A percentile compares a stretch with the other conserved stretches of the same genome.
These are phyloP conservation scores for Thymelicus acteon DNA, from an alignment of 2,888 invertebrate genomes.

Conservation along the genomic window DNA sequence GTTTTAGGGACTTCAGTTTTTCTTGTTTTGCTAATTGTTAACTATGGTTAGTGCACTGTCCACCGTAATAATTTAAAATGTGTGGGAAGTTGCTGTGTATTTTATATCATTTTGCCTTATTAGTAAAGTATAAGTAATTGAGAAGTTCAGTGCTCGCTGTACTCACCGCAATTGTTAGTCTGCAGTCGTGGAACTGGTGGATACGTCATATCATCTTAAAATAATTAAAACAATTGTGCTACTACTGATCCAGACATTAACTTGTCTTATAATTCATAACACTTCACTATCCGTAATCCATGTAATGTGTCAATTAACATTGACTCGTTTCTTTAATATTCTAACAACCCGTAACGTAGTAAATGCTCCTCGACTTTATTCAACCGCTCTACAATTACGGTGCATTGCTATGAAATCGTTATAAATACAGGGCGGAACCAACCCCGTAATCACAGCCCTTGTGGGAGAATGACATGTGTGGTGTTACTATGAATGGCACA, in stretches of 20 bases:
- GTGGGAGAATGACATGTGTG: constrained; percentile 67
- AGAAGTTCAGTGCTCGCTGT: no score
- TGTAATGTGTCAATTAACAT: constrained; percentile 4
- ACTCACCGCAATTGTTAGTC: no score
- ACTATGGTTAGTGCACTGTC: no score
- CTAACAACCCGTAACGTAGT: neutral
- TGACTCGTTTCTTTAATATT: neutral
- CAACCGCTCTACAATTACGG: constrained; percentile 52
- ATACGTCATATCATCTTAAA: neutral
- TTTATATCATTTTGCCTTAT: no score
- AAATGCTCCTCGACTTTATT: constrained; percentile 35
- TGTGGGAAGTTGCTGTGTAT: no score
- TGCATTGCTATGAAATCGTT: constrained; percentile 68
- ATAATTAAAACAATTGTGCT: neutral
- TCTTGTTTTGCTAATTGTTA: no score
- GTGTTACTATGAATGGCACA: constrained; percentile 9
- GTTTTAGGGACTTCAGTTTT: neutral
- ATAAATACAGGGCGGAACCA: constrained; percentile 42
- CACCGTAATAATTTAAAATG: no score
- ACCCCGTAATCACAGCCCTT: constrained; percentile 57
- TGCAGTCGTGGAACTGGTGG: no score
- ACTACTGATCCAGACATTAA: no score
- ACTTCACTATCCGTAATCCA: neutral
- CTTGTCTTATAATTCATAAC: neutral
- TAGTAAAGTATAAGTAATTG: no score